Evolutionary conservation across 2,797 vertebrate genomes (phyloP), one percentile per base, ranked within the genome.

Genomic region (Cryptoprocta ferox): DNA sequence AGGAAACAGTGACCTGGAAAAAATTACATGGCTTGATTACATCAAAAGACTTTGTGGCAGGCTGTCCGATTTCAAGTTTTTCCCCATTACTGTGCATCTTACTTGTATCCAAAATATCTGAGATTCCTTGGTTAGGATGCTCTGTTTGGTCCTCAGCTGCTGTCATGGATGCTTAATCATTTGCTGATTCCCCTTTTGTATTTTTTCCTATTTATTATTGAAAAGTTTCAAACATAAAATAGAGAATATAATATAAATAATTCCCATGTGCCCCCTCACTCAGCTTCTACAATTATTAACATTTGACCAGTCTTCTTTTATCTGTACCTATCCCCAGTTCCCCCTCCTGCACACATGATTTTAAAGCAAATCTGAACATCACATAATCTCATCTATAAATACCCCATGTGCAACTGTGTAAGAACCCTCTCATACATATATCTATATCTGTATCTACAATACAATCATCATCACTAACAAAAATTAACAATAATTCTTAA

Each of bases 241-340:
- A 95, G 86, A 68, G 28, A 70, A 63, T 79, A 70, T 56, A 88
- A 39, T 90, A 35, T 68, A 71, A 89, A 42, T 90, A 95, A 68
- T 70, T 83, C 59, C 75, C 59, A 56, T 14, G 45, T 48, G 59
- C 56, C 56, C 56, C 68, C 63, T 95, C 78, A 59, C 39, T 61
- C 35, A 48, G 32, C 70, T 70, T 75, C 73, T 89, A 50, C 9
- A n/a, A 28, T 85, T 71, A 61, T 61, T 81, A 82, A 42, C 63
- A 50, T 21, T 37, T 48, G 50, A 50, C 66, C 66, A 18, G 5
- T 76, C 19, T 50, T 73, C 63, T 78, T 82, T 89, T 65, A 76
- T 73, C 50, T 56, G 21, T 21, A 61, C 39, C 68, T 50, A 24
- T 45, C 26, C 59, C 56, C 13, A 21, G 7, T 13, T 35, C 19